Evolutionary conservation across 2,113 vertebrate genomes (phyloP).

Genomic region (Nesoenas mayeri): DNA sequence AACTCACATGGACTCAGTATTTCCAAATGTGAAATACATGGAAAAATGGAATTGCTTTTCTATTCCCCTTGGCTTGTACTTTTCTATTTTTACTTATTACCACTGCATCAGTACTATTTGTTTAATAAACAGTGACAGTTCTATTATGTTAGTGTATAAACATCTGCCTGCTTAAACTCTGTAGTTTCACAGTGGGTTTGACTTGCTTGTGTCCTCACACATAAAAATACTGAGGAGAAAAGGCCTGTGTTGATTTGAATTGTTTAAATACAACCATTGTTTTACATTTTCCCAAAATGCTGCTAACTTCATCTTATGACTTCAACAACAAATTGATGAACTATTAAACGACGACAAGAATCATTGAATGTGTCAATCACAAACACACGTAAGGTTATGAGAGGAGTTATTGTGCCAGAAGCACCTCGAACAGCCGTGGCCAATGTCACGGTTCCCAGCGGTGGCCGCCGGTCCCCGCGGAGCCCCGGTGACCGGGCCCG

Average conservation of each 20-base stretch:
- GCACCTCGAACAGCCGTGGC: too few species aligned
- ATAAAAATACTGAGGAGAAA: background rate
- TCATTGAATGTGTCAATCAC: accelerated
- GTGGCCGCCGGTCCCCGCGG: too few species aligned
- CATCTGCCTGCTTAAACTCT: background rate
- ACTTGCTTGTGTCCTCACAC: background rate
- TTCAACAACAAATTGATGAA: background rate
- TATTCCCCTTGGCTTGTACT: background rate
- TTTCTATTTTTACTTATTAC: background rate
- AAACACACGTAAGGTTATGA: background rate
- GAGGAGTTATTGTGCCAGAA: background rate
- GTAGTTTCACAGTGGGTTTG: background rate
- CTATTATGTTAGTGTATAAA: background rate
- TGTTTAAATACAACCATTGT: background rate
- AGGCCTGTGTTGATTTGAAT: background rate
- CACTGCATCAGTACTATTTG: background rate
- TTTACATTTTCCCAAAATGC: background rate
- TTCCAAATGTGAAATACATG: background rate
- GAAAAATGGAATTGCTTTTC: background rate
- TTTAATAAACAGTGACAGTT: background rate
- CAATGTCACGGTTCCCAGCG: too few species aligned
- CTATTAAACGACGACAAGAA: accelerated
- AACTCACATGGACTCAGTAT: background rate
- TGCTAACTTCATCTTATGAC: background rate
- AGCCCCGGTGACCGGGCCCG: too few species aligned